phyloP scores from a whole-genome alignment of 2,113 vertebrate genomes.

The Anhinga anhinga region DNA sequence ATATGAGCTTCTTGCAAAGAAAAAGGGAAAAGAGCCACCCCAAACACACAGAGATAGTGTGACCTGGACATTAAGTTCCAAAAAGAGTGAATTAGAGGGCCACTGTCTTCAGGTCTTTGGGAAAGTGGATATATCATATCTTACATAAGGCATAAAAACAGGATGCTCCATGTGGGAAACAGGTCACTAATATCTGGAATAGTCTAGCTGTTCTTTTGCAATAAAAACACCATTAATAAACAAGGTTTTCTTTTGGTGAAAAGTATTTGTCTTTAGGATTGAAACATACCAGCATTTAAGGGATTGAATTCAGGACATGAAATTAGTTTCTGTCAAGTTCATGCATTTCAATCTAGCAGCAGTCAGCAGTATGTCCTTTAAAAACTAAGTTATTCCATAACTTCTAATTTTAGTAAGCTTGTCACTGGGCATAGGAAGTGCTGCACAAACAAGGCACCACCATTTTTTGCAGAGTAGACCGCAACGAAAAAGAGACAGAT shows the following conservation, averaged over 20 bases:
- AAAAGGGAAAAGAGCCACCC: neutral
- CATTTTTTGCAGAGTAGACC: neutral
- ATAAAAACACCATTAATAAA: neutral
- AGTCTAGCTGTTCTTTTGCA: neutral
- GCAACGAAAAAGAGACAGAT: slow-evolving; percentile 30
- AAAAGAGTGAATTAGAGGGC: neutral
- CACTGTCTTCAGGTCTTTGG: neutral
- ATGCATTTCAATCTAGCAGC: neutral
- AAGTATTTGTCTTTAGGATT: neutral
- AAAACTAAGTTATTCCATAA: neutral
- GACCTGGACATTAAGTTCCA: neutral
- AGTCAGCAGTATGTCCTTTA: neutral
- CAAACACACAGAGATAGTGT: neutral
- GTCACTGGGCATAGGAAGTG: neutral
- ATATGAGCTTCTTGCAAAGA: neutral
- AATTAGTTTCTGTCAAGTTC: neutral
- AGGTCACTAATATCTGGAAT: neutral
- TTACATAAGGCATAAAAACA: neutral
- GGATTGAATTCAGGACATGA: neutral
- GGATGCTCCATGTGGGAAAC: neutral
- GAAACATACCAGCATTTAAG: neutral
- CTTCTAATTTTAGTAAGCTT: slow-evolving; percentile 11
- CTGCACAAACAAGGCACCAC: slow-evolving; percentile 31
- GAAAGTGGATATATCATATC: neutral
- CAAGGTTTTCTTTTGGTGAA: neutral